Evolutionary conservation across 2,797 vertebrate genomes (phyloP).

Genomic region (Buphagus erythrorhynchus): DNA sequence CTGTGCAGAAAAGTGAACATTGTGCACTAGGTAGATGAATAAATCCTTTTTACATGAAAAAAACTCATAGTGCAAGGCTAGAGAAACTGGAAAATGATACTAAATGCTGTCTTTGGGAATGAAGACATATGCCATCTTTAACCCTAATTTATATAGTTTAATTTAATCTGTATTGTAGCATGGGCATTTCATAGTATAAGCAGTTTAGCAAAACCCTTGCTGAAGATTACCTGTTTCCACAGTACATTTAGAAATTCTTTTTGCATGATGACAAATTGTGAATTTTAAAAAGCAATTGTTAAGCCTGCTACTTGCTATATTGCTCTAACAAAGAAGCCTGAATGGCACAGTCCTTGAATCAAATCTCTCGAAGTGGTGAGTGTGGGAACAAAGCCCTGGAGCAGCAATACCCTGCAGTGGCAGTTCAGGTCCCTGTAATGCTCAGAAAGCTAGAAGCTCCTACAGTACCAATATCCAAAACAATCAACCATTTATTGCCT

Average conservation of each 20-base stretch:
- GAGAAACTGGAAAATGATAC: not conserved
- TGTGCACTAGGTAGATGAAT: not conserved
- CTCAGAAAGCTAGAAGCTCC: not conserved
- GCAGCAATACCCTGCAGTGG: not conserved
- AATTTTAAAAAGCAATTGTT: not conserved
- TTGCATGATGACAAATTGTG: not conserved
- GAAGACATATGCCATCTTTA: not conserved
- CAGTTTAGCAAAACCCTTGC: not conserved
- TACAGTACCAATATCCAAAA: not conserved
- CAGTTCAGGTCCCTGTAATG: not conserved
- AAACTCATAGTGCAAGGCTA: not conserved
- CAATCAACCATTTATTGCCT: not conserved
- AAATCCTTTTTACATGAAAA: not conserved
- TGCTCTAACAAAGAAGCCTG: not conserved
- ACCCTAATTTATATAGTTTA: not conserved
- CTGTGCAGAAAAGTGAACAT: not conserved
- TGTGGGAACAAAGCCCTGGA: not conserved
- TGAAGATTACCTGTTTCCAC: not conserved
- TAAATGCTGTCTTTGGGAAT: not conserved
- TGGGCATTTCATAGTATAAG: not conserved
- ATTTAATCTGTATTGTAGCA: not conserved
- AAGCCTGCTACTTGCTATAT: not conserved
- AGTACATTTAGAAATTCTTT: not conserved
- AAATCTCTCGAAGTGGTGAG: not conserved
- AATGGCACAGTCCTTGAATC: not conserved